These are phyloP conservation scores for Aphelenchoides fujianensis DNA, from an alignment of 1,140 invertebrate genomes.

Conservation along the genomic window DNA sequence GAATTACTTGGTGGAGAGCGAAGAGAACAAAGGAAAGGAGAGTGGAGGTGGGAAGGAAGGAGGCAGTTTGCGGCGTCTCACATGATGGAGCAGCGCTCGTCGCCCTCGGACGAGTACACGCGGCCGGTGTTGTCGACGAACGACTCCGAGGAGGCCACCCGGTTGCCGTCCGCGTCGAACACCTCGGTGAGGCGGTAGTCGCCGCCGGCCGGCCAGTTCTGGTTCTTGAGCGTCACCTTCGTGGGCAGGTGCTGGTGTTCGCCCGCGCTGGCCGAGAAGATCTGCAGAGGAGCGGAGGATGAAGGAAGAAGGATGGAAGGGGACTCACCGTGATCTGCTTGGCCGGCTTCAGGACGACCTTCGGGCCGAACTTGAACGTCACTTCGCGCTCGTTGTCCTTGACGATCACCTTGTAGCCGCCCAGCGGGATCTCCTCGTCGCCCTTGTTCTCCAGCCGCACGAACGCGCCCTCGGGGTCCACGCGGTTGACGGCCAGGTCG, in stretches of 20 bases:
- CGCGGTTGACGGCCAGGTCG: conserved; percentile 49
- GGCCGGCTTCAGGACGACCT: conserved; percentile 40
- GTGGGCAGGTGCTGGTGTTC: conserved; percentile 37
- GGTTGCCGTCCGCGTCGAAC: conserved; percentile 27
- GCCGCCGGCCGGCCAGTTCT: conserved; percentile 46
- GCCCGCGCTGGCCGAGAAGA: conserved; percentile 42
- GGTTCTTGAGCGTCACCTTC: conserved; percentile 49
- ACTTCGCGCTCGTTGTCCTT: conserved; percentile 50
- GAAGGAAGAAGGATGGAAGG: background rate
- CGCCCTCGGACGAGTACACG: background rate
- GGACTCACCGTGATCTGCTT: conserved; percentile 48
- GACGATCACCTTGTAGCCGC: conserved; percentile 38
- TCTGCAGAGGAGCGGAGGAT: conserved; percentile 18
- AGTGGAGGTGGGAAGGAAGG: background rate
- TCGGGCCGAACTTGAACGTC: conserved; percentile 52
- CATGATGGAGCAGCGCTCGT: conserved; percentile 46
- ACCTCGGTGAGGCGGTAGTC: conserved; percentile 37
- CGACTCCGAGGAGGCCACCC: conserved; percentile 23
- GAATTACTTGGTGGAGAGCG: background rate
- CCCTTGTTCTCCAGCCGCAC: conserved; percentile 53
- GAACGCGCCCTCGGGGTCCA: conserved; percentile 54
- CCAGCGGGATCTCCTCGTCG: conserved; percentile 52
- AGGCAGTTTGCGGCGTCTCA: conserved; percentile 30
- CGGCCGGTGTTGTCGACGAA: conserved; percentile 20
- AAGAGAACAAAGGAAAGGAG: background rate